Evolutionary conservation across 2,888 invertebrate species (phyloP), one percentile per base, ranked within the genome.

Genomic region (Gymnoscelis rufifasciata): DNA sequence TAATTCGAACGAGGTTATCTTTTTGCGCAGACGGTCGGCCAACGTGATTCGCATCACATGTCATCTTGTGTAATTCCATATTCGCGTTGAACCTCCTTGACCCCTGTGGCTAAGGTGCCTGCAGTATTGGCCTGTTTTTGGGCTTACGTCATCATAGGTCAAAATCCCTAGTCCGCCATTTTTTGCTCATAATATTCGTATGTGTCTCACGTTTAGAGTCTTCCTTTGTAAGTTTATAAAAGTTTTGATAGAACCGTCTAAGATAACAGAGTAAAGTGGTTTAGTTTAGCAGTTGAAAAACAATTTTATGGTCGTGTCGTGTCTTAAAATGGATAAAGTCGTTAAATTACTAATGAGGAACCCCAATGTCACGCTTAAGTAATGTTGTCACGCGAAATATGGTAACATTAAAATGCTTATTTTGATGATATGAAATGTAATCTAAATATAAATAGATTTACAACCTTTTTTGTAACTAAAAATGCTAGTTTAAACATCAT

Each of bases 71-170:
- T 68, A 74, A 78, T 72, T 66, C 63, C 51, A 64, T 64, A 77
- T 78, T 78, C 61, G 74, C 70, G 65, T 65, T 84, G 86, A 87
- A 81, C 84, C 61, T 71, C 86, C 86, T 86, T 86, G 86, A 87
- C 83, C 88, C 70, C 82, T 53, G 50, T 50, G 48, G 14, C 39
- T 38, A n/a, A 39, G 31, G 36, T 38, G 60, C 52, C 55, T 63
- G 58, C 64, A 68, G 65, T 76, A 80, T n/a, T 75, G 79, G 84
- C 78, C 83, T 81, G 83, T 86, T 86, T 87, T 84, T 59, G 78
- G 78, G 72, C 76, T 87, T 86, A 62, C 87, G 87, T 88, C 86
- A 88, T 83, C 84, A 74, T 84, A 86, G 86, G 83, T 84, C 84
- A 83, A 81, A 73, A 78, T 79, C 73, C 80, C 82, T 83, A 80